Base-by-base conservation (phyloP, 2,888 invertebrate genomes). In the Rhagonycha lutea region DNA sequence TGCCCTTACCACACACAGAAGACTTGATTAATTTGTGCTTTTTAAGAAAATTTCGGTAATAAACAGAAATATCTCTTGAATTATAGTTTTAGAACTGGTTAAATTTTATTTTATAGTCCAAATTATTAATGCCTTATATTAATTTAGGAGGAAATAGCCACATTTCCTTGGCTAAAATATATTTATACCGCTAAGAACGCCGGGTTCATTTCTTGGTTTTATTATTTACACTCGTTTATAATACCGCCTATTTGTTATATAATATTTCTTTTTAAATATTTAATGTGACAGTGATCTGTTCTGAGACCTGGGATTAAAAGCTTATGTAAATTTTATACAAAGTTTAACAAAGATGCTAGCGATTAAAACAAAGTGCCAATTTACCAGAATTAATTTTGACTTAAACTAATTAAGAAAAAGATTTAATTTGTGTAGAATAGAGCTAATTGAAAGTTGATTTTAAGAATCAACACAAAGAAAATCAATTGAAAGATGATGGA, bases 11-110 rank as follows among this genome's bases (percentile, higher is more conserved):
- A 63, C 61, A 63, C 63, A 26, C 10, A 14, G 62, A 62, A 62
- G 62, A 70, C 32, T 63, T 70, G 62, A 70, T 70, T 63, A 70
- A 63, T 70, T 32, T 32, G 5, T 12, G 12, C 32, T n/a, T 32
- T 32, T 32, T 8, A 2, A 47, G 7, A 47, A 47, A 7, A 47
- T 47, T 47, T 47, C n/a, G 2, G 12, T 47, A n/a, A 47, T 47
- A 47, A 47, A 47, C 47, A 5, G 47, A 47, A 11, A n/a, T n/a
- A 32, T 32, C 32, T 32, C 4, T 18, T 18, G 4, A 32, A 5
- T 47, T 47, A 1, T 12, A 5, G 2, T 11, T 29, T 29, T 10
- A 10, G 5, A n/a, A 47, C 47, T n/a, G n/a, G n/a, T n/a, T 47
- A 47, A 47, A 47, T 47, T 32, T 32, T 32, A 32, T 32, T 32